Conservation (phyloP, 2,888 invertebrate species). For the Adela reaumurella region DNA sequence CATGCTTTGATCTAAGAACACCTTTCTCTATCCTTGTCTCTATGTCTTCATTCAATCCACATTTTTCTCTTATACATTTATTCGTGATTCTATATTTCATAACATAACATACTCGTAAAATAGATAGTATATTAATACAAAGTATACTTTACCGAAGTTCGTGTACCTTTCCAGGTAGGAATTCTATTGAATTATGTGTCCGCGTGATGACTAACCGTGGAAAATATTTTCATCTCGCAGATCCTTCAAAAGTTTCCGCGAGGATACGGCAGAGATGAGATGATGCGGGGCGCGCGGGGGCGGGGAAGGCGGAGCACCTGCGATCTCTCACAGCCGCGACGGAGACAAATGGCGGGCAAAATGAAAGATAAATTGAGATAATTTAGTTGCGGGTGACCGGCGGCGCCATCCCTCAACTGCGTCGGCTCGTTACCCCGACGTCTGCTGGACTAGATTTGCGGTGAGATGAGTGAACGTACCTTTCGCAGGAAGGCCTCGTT, state of each 20-base stretch:
- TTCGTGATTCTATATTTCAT: no score
- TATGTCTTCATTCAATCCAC: no score
- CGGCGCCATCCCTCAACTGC: not conserved
- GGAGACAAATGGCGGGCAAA: not conserved
- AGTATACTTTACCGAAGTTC: no score
- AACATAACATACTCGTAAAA: no score
- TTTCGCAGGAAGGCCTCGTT: constrained; percentile 85
- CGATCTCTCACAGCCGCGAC: not conserved
- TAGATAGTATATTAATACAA: no score
- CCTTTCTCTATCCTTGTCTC: no score
- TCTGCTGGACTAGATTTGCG: not conserved
- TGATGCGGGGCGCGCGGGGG: not conserved
- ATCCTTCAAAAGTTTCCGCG: not conserved
- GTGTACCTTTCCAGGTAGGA: no score
- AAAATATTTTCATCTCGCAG: not conserved
- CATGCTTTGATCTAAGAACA: no score
- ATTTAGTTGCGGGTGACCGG: not conserved
- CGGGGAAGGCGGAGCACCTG: not conserved
- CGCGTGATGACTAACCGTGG: not conserved
- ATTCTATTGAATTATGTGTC: no score
- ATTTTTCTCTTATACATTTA: no score
- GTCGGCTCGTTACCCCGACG: not conserved
- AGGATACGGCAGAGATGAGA: not conserved
- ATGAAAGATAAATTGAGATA: not conserved
- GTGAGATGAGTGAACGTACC: constrained; percentile 49